phyloP scores from a whole-genome alignment of 2,113 vertebrate genomes.

The Echinops telfairi region DNA sequence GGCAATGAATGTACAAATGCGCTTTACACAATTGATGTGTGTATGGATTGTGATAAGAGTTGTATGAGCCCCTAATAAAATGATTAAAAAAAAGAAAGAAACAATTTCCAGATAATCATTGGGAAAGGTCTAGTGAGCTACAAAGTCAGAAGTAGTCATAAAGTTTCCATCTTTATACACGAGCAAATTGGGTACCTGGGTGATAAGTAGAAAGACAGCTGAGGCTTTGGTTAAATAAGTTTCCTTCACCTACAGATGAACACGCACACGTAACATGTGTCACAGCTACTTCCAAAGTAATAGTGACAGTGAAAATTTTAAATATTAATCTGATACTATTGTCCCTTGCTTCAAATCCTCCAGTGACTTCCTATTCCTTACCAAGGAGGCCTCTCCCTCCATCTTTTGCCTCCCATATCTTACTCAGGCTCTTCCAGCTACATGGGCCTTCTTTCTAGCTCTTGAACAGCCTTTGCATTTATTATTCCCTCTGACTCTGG shows the following conservation, averaged over 20 bases:
- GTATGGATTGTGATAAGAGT: too few species aligned
- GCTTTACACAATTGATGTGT: too few species aligned
- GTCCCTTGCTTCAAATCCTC: background rate
- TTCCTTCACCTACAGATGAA: background rate
- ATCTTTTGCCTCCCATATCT: background rate
- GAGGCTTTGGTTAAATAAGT: background rate
- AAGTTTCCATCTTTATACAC: background rate
- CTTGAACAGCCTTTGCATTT: background rate
- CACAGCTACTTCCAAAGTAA: background rate
- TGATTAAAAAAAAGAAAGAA: too few species aligned
- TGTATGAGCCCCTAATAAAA: too few species aligned
- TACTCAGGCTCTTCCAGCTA: background rate
- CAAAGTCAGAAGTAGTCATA: background rate
- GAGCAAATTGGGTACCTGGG: background rate
- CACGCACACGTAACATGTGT: too few species aligned
- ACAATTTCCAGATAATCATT: conserved; percentile 5
- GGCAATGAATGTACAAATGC: too few species aligned
- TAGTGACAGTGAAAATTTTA: background rate
- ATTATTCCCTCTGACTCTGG: background rate
- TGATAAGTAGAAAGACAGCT: background rate
- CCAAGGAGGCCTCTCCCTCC: background rate
- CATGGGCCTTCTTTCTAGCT: background rate
- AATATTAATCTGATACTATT: background rate
- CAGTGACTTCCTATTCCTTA: background rate
- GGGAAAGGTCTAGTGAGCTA: background rate